Conservation (phyloP, 1,140 invertebrate species). For the Sinonovacula constricta region DNA sequence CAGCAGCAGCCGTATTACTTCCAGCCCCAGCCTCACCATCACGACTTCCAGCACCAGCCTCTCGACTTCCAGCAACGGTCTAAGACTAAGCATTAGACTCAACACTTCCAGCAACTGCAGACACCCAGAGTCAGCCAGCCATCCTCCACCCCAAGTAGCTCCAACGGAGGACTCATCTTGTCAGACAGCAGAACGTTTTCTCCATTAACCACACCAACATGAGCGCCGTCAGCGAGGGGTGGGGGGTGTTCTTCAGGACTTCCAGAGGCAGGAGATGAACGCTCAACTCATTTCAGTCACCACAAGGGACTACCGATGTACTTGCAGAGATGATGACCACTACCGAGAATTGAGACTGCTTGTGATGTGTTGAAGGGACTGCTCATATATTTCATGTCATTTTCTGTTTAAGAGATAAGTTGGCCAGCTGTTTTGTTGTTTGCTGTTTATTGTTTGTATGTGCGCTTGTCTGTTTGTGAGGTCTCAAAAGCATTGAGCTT, state of each 20-base stretch:
- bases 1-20: constrained; percentile 29
- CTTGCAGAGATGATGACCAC: constrained; percentile 34
- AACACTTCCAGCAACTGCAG: too few relatives aligned
- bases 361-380: too few relatives aligned
- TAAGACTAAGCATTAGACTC: too few relatives aligned
- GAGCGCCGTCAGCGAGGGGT: constrained; percentile 32
- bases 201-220: constrained; percentile 32
- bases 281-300: constrained; percentile 28
- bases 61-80: too few relatives aligned
- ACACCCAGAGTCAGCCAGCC: too few relatives aligned
- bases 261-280: too few relatives aligned
- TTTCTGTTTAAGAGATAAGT: constrained; percentile 41
- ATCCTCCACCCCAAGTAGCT: too few relatives aligned
- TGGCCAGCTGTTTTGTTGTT: constrained; percentile 36
- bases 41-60: too few relatives aligned
- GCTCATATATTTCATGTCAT: constrained; percentile 41
- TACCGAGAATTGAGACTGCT: constrained; percentile 38
- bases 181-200: constrained; percentile 33
- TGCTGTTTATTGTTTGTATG: too few relatives aligned
- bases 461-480: constrained; percentile 35
- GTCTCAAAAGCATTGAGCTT: constrained; percentile 32
- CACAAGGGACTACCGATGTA: constrained; percentile 33
- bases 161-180: constrained; percentile 37
- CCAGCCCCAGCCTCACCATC: constrained; percentile 29
- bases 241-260: constrained; percentile 29